phyloP scores from a whole-genome alignment of 2,888 invertebrate genomes.

The Diplolepis rosae region DNA sequence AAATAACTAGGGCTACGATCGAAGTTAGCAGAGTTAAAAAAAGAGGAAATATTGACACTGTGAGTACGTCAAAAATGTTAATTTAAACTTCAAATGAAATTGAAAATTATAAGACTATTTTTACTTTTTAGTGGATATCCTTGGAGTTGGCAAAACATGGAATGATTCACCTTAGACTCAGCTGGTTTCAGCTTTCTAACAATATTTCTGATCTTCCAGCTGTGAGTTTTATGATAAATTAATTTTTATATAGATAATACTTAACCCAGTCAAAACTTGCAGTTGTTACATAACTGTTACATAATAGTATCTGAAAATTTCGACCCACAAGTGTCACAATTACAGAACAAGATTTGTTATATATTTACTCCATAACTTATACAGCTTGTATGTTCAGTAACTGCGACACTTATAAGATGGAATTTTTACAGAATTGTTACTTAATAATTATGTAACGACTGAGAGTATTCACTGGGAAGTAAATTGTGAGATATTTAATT shows the following conservation, averaged over 20 bases:
- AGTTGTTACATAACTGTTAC: too few relatives aligned
- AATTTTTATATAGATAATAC: neutral
- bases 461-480: too few relatives aligned
- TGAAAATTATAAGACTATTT: conserved; percentile 37
- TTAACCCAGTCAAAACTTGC: conserved; percentile 1
- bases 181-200: conserved; percentile 89
- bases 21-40: conserved; percentile 83
- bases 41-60: conserved; percentile 83
- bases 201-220: conserved; percentile 83
- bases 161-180: conserved; percentile 90
- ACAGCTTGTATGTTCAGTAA: too few relatives aligned
- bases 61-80: conserved; percentile 71
- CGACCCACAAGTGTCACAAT: too few relatives aligned
- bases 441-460: too few relatives aligned
- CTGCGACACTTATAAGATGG: too few relatives aligned
- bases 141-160: conserved; percentile 97
- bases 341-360: too few relatives aligned
- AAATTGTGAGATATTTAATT: too few relatives aligned
- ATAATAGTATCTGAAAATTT: too few relatives aligned
- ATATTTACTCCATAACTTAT: too few relatives aligned
- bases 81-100: conserved; percentile 42
- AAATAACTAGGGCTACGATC: conserved; percentile 79
- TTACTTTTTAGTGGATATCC: conserved; percentile 86
- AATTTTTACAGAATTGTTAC: too few relatives aligned
- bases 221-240: conserved; percentile 75